Percentiles rank a stretch among this genome's conserved stretches.
These are phyloP conservation scores for Carposina sasakii DNA, from an alignment of 1,140 invertebrate species.

Conservation along the genomic window DNA sequence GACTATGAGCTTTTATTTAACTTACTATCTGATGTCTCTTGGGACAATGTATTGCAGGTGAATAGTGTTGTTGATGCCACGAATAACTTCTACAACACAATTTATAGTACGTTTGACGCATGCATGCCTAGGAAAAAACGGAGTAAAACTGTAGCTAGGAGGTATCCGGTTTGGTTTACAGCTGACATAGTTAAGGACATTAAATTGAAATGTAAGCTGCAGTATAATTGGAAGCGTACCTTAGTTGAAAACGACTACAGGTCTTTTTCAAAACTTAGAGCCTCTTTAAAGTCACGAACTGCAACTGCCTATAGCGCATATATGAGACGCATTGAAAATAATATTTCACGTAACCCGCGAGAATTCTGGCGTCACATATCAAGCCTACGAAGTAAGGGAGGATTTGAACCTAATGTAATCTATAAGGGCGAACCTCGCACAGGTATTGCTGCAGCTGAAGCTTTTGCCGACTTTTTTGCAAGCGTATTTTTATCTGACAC, in stretches of 20 bases:
- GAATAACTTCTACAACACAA: slow-evolving; percentile 1
- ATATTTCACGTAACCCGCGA: neutral
- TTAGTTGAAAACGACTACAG: neutral
- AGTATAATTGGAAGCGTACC: slow-evolving; percentile 4
- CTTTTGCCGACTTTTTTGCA: slow-evolving; percentile 4
- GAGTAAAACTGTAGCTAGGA: neutral
- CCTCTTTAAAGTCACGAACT: neutral
- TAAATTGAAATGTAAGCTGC: neutral
- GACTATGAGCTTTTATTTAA: slow-evolving; percentile 1
- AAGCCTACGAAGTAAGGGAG: neutral
- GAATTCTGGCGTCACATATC: slow-evolving; percentile 8
- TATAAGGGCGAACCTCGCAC: neutral
- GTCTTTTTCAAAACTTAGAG: neutral
- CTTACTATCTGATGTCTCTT: neutral
- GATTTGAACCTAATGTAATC: slow-evolving; percentile 1
- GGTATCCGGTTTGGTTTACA: slow-evolving; percentile 7
- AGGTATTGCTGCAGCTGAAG: slow-evolving; percentile 1
- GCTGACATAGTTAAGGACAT: slow-evolving; percentile 7
- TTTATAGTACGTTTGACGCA: slow-evolving; percentile 1
- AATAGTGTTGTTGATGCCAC: neutral
- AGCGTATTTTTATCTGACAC: slow-evolving; percentile 9
- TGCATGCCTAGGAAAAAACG: slow-evolving; percentile 1
- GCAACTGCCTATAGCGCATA: neutral
- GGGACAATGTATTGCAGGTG: neutral
- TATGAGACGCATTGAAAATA: neutral